Evolutionary conservation across 2,113 vertebrate species (phyloP).

Genomic region (Cottus gobio): DNA sequence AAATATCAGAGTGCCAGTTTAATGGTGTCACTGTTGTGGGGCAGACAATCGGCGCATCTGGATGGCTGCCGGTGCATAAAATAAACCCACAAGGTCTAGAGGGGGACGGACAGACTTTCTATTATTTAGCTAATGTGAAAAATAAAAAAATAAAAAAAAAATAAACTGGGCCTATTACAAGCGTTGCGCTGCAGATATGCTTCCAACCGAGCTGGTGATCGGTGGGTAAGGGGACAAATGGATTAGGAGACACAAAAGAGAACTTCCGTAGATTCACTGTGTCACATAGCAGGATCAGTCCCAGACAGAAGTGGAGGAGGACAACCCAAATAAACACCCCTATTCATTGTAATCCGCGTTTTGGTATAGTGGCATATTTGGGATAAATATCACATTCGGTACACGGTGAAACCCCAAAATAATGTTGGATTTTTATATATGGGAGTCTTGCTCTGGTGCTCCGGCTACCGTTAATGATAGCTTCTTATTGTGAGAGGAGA

Average conservation of each 20-base stretch:
- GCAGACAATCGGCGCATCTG: slow-evolving; percentile 45
- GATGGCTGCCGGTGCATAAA: slow-evolving; percentile 31
- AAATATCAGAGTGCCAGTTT: slow-evolving; percentile 52
- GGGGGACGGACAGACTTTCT: not conserved
- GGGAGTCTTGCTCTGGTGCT: slow-evolving; percentile 20
- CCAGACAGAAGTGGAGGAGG: slow-evolving; percentile 6
- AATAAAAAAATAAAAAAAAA: not conserved
- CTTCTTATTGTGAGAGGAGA: slow-evolving; percentile 40
- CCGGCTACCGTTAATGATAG: slow-evolving; percentile 44
- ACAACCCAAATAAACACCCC: slow-evolving; percentile 15
- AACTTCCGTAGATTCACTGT: slow-evolving; percentile 31
- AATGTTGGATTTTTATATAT: not conserved
- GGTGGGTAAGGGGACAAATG: not conserved
- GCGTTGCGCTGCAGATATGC: not conserved
- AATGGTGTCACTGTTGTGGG: slow-evolving; percentile 54
- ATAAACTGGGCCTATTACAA: not conserved
- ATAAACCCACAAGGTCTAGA: not conserved
- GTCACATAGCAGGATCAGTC: slow-evolving; percentile 20
- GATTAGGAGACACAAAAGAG: not conserved
- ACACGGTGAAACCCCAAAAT: not conserved
- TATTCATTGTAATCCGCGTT: not conserved
- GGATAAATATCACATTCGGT: not conserved
- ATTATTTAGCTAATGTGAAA: slow-evolving; percentile 21
- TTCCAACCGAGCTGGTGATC: not conserved
- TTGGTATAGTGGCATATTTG: not conserved